Percentiles rank a stretch among this genome's conserved stretches.
Evolutionary conservation across 2,888 invertebrate species (phyloP).

Genomic region (Odiellus spinosus): DNA sequence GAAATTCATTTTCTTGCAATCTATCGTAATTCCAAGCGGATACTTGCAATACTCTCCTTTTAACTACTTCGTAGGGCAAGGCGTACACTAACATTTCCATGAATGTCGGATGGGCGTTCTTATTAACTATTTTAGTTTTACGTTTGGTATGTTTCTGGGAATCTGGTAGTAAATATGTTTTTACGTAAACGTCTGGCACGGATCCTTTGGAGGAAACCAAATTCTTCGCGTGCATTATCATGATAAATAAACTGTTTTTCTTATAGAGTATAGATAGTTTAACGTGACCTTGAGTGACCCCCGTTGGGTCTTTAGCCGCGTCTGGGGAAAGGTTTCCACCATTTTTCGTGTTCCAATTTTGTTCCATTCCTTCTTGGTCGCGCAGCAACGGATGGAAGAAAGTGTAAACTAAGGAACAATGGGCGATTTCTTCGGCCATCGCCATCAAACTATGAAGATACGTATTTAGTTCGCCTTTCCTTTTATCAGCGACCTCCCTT

Average conservation of each 20-base stretch:
- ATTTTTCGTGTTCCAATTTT: neutral
- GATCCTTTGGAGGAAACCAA: constrained; percentile 51
- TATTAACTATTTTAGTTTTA: constrained; percentile 83
- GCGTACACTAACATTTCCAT: constrained; percentile 39
- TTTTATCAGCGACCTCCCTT: constrained; percentile 80
- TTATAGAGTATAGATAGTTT: constrained; percentile 62
- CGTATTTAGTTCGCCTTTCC: constrained; percentile 71
- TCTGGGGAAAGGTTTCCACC: constrained; percentile 7
- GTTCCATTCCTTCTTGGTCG: constrained; percentile 72
- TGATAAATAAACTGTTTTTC: constrained; percentile 54
- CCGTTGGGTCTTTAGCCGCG: constrained; percentile 9
- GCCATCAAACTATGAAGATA: constrained; percentile 73
- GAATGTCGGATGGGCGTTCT: constrained; percentile 87
- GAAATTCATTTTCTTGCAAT: constrained; percentile 80
- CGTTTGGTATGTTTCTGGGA: constrained; percentile 79
- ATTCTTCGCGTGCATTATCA: constrained; percentile 81
- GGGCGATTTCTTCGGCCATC: constrained; percentile 82
- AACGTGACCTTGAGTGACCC: constrained; percentile 45
- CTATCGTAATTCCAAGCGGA: constrained; percentile 91
- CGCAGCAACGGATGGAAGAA: constrained; percentile 92
- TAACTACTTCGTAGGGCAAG: constrained; percentile 12
- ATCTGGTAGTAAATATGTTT: constrained; percentile 73
- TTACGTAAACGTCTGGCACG: constrained; percentile 37
- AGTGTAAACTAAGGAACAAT: constrained; percentile 84
- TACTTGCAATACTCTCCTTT: constrained; percentile 50